Base-by-base conservation (phyloP, 2,888 invertebrate species). In the Pecten maximus region DNA sequence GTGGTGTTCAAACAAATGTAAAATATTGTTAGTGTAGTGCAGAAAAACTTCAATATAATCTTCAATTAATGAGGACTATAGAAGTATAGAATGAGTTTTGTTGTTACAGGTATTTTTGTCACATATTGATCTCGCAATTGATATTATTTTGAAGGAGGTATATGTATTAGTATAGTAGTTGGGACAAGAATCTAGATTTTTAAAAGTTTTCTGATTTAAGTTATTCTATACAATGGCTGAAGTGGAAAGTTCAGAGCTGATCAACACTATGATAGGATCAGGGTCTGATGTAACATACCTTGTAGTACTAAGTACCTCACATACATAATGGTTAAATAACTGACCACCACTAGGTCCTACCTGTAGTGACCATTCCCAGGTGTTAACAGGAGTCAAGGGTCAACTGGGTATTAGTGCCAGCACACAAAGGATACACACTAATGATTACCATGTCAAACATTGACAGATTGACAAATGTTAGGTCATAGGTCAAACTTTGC, bases 311-410 rank as follows among this genome's bases (percentile, higher is more conserved):
- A 54, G 74, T 35, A 74, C 35, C 74, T 35, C 16, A 6, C 28
- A 6, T 74, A 74, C 74, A 35, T 74, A 74, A 74, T 35, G 35
- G 35, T 74, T 74, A 74, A 35, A 28, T 74, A 44, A 74, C 74
- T 74, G 74, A 74, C 74, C 74, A 74, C 35, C 35, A 60, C 60
- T 60, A 28, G 4, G 74, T 35, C 10, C 74, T 74, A 74, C 74
- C 74, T 74, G 74, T 74, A 74, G 74, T 74, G 74, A 60, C 60
- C 60, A 60, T 16, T 28, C 8, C 35, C 74, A 74, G 74, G 74
- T 74, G 74, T 74, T 74, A 74, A 74, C 74, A 74, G 74, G 74
- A 74, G 28, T 74, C 74, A 74, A 74, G 23, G 74, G 74, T 74
- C 74, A 74, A 28, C 35, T 6, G 74, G 74, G 74, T 74, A 74